Percentiles rank a stretch among this genome's conserved stretches.
Conservation (phyloP, 2,113 vertebrate genomes). For the Tringa solitaria region DNA sequence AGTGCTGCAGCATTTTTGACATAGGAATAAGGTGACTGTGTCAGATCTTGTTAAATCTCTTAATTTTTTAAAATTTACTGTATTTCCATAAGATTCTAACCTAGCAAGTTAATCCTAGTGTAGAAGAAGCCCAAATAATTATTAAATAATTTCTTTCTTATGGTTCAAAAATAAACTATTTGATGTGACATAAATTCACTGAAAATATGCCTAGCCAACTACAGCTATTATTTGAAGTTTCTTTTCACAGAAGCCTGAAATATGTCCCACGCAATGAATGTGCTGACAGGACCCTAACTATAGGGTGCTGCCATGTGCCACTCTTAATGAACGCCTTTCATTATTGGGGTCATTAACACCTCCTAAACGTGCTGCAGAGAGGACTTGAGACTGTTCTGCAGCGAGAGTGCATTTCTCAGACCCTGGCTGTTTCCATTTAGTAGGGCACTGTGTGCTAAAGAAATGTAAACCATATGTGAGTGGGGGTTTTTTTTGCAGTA, state of each 20-base stretch:
- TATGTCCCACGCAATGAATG: neutral
- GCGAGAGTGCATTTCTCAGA: neutral
- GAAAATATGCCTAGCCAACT: neutral
- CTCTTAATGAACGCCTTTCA: conserved; percentile 3
- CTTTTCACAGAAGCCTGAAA: neutral
- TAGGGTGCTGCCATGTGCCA: neutral
- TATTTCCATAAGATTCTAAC: neutral
- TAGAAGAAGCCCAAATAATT: neutral
- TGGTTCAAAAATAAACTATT: neutral
- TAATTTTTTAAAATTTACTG: neutral
- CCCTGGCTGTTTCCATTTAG: conserved; percentile 28
- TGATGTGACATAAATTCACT: neutral
- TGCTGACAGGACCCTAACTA: conserved; percentile 21
- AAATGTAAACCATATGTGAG: neutral
- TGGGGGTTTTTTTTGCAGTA: neutral
- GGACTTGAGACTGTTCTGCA: neutral
- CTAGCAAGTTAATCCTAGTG: neutral
- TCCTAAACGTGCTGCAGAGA: conserved; percentile 16
- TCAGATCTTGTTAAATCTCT: neutral
- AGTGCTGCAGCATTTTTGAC: neutral
- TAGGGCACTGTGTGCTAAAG: neutral
- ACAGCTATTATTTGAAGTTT: neutral
- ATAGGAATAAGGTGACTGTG: neutral
- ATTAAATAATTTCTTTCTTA: neutral
- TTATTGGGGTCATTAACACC: conserved; percentile 58